Evolutionary conservation across 2,797 vertebrate species (phyloP).

Genomic region (Falco biarmicus): DNA sequence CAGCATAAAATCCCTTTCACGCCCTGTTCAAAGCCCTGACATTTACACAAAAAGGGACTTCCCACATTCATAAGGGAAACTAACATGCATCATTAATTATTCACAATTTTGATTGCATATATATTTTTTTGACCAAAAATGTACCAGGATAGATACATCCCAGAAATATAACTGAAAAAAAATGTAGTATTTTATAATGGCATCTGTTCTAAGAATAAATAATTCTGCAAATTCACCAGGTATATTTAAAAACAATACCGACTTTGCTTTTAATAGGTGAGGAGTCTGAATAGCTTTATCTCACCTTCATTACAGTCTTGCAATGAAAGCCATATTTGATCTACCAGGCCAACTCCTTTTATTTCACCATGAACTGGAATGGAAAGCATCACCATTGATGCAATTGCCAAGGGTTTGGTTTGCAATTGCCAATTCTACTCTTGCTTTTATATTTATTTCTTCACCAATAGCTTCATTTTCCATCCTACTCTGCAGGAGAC

Average conservation of each 20-base stretch:
- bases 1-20: not conserved
- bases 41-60: not conserved
- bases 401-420: slow-evolving; percentile 1
- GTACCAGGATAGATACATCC: not conserved
- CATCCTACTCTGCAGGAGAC: not conserved
- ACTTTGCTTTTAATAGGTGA: slow-evolving; percentile 15
- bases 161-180: not conserved
- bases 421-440: not conserved
- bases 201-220: not conserved
- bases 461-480: not conserved
- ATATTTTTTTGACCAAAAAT: not conserved
- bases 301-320: slow-evolving; percentile 73
- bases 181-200: not conserved
- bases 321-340: slow-evolving; percentile 73
- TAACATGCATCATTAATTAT: not conserved
- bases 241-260: slow-evolving; percentile 2
- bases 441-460: not conserved
- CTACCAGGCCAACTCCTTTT: slow-evolving; percentile 72
- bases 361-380: slow-evolving; percentile 73
- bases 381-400: slow-evolving; percentile 65
- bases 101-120: not conserved
- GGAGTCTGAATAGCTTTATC: slow-evolving; percentile 42
- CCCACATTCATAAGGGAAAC: not conserved
- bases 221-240: not conserved
- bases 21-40: not conserved